Percentiles rank a stretch among this genome's conserved stretches.
Conservation (phyloP, 2,797 vertebrate species). For the Myripristis murdjan region DNA sequence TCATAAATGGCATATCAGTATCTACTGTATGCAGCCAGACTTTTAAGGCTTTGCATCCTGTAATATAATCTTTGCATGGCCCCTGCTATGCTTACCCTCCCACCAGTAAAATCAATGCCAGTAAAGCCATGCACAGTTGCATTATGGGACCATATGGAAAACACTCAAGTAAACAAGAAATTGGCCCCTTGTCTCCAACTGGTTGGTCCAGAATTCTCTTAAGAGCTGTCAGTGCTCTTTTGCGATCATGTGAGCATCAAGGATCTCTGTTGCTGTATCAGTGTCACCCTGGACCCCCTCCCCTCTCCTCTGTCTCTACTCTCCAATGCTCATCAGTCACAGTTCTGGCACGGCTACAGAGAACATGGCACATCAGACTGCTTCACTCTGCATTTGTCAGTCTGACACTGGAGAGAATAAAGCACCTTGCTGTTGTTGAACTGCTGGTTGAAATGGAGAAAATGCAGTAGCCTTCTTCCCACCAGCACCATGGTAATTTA, state of each 20-base stretch:
- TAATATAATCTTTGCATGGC: slow-evolving; percentile 62
- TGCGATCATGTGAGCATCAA: slow-evolving; percentile 20
- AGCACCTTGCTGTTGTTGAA: slow-evolving; percentile 46
- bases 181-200: slow-evolving; percentile 2
- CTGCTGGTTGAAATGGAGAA: slow-evolving; percentile 32
- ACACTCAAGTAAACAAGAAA: slow-evolving; percentile 8
- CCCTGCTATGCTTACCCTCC: slow-evolving; percentile 27
- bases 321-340: slow-evolving; percentile 54
- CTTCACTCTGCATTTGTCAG: slow-evolving; percentile 41
- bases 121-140: slow-evolving; percentile 21
- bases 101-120: slow-evolving; percentile 42
- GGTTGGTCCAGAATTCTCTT: slow-evolving; percentile 14
- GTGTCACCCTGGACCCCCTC: slow-evolving; percentile 16
- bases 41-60: slow-evolving; percentile 30
- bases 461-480: slow-evolving; percentile 23
- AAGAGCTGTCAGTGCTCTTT: slow-evolving; percentile 17
- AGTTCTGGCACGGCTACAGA: slow-evolving; percentile 59
- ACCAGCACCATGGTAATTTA: slow-evolving; percentile 24
- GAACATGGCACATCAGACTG: slow-evolving; percentile 60
- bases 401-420: slow-evolving; percentile 27
- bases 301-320: slow-evolving; percentile 26
- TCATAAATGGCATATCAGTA: slow-evolving; percentile 37
- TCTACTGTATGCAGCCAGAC: slow-evolving; percentile 32
- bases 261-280: slow-evolving; percentile 44
- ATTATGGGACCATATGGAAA: slow-evolving; percentile 26